Percentiles rank a stretch among this genome's conserved stretches.
Conservation (phyloP, 2,113 vertebrate genomes). For the Paradoxurus hermaphroditus region DNA sequence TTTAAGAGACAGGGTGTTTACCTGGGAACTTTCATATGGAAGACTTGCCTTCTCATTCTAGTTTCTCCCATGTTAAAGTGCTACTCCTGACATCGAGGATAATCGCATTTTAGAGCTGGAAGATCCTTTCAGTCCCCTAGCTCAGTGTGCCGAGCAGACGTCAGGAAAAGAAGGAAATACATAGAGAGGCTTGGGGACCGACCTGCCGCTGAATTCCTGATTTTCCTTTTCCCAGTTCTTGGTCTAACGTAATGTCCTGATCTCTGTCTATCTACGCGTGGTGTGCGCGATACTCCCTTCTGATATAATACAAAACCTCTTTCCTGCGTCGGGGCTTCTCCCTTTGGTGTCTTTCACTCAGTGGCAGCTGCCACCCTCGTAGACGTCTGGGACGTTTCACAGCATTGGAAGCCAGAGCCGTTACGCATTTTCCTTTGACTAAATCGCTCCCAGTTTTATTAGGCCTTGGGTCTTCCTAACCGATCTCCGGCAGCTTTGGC, state of each 20-base stretch:
- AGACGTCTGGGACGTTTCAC: conserved; percentile 25
- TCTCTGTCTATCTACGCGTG: neutral
- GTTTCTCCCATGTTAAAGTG: conserved; percentile 48
- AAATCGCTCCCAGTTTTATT: conserved; percentile 53
- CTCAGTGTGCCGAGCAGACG: neutral
- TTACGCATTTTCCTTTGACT: conserved; percentile 52
- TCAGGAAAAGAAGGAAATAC: neutral
- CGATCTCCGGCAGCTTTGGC: neutral
- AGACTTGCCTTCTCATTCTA: conserved; percentile 21
- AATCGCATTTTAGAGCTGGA: conserved; percentile 19
- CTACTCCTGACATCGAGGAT: neutral
- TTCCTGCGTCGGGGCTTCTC: neutral
- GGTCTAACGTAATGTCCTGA: neutral
- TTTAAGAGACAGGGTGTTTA: conserved; percentile 64
- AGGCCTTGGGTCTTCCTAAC: conserved; percentile 34
- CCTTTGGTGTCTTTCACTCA: neutral
- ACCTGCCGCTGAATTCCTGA: neutral
- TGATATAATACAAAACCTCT: neutral
- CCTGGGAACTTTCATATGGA: conserved; percentile 32
- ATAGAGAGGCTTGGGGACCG: neutral
- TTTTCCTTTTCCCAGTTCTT: neutral
- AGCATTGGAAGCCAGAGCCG: conserved; percentile 36
- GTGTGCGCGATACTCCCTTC: neutral
- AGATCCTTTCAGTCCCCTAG: neutral
- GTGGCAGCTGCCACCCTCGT: neutral